A percentile compares a stretch with the other conserved stretches of the same genome.
phyloP scores from a whole-genome alignment of 2,888 invertebrate species.

The Erebia epiphron region DNA sequence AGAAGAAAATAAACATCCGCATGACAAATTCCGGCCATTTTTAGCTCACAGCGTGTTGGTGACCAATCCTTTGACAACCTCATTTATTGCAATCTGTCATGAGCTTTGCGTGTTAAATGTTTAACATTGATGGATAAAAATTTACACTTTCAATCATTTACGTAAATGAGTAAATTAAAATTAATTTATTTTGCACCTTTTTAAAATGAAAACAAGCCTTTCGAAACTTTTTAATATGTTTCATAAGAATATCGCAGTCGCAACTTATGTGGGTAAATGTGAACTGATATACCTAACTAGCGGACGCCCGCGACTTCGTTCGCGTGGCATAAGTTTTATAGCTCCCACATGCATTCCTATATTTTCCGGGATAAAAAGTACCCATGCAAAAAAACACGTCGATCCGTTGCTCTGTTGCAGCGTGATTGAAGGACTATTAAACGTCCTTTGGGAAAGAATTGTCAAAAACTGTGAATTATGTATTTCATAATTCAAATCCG shows the following conservation, averaged over 20 bases:
- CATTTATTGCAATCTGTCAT: slow-evolving; percentile 15
- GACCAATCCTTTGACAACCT: slow-evolving; percentile 8
- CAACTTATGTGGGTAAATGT: background rate
- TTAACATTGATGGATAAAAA: slow-evolving; percentile 14
- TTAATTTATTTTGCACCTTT: slow-evolving; percentile 13
- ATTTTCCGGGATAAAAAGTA: too few species aligned
- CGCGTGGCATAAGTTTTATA: too few species aligned
- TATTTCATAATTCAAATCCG: too few species aligned
- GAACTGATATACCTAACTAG: background rate
- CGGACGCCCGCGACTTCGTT: too few species aligned
- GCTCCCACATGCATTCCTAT: too few species aligned
- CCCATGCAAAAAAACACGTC: too few species aligned
- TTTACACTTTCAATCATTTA: slow-evolving; percentile 1
- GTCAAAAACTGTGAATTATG: too few species aligned
- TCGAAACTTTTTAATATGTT: slow-evolving; percentile 7
- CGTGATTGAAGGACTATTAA: too few species aligned
- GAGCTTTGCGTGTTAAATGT: background rate
- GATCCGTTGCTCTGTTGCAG: too few species aligned
- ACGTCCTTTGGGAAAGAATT: too few species aligned
- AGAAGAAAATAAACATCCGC: background rate
- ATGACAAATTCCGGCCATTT: slow-evolving; percentile 10
- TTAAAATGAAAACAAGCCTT: background rate
- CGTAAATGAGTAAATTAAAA: background rate
- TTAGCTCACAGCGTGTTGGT: slow-evolving; percentile 1
- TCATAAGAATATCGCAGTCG: background rate